Conservation (phyloP, 2,797 vertebrate species). For the Pseudocheirus occidentalis region DNA sequence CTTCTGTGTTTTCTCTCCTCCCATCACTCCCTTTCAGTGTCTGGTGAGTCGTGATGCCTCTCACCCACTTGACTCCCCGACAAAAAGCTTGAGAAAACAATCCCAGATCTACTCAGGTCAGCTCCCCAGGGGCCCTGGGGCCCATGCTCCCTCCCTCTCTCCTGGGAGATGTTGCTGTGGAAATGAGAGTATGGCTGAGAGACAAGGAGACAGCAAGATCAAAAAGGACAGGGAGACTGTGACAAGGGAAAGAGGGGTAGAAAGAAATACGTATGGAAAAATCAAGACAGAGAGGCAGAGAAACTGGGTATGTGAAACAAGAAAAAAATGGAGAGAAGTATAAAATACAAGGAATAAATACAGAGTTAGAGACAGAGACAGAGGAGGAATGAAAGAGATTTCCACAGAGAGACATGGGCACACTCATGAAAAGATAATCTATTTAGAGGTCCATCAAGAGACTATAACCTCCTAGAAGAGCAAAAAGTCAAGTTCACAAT, state of each 20-base stretch:
- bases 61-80: neutral
- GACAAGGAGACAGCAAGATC: neutral
- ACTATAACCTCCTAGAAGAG: neutral
- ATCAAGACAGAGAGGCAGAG: neutral
- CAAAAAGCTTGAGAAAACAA: neutral
- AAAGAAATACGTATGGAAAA: neutral
- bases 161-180: neutral
- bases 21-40: neutral
- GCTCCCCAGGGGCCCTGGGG: neutral
- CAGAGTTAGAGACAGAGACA: neutral
- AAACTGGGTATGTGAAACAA: neutral
- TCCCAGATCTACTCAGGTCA: neutral
- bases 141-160: neutral
- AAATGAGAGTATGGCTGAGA: neutral
- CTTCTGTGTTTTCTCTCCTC: neutral
- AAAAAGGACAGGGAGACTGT: neutral
- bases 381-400: neutral
- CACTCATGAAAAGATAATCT: neutral
- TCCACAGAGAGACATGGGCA: neutral
- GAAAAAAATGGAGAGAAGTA: neutral
- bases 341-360: neutral
- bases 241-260: neutral
- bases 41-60: neutral
- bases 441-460: neutral
- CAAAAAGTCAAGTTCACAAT: neutral